phyloP scores from a whole-genome alignment of 2,888 invertebrate genomes.

The Diabrotica balteata region DNA sequence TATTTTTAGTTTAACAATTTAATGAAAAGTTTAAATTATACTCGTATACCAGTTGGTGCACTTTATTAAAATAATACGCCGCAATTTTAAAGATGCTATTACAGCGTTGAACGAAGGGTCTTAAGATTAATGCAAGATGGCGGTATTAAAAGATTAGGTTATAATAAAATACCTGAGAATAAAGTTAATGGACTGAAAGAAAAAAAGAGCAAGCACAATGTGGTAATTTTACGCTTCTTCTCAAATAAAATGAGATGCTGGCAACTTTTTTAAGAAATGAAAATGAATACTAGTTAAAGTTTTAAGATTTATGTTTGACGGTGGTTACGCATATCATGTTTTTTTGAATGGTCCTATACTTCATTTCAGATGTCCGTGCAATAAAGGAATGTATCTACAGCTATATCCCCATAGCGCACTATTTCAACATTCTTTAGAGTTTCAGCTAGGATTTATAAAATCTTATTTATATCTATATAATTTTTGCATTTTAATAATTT shows the following conservation, averaged over 20 bases:
- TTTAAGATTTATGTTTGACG: no score
- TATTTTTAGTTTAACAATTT: no score
- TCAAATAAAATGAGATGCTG: conserved; percentile 11
- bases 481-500: no score
- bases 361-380: no score
- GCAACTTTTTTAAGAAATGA: neutral
- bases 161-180: conserved; percentile 26
- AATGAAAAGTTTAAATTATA: no score
- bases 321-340: no score
- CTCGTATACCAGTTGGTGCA: neutral
- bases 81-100: conserved; percentile 24
- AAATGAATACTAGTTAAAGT: neutral
- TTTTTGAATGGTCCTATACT: no score
- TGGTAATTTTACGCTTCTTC: conserved; percentile 11
- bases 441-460: no score
- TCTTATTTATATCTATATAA: no score
- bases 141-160: conserved; percentile 26
- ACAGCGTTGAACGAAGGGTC: conserved; percentile 22
- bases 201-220: conserved; percentile 4
- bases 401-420: no score
- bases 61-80: conserved; percentile 19
- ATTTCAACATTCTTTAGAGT: no score
- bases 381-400: no score
- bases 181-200: conserved; percentile 17
- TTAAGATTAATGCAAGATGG: conserved; percentile 30